Base-by-base conservation (phyloP, 1,140 invertebrate genomes). In the Lanistes nyassanus region DNA sequence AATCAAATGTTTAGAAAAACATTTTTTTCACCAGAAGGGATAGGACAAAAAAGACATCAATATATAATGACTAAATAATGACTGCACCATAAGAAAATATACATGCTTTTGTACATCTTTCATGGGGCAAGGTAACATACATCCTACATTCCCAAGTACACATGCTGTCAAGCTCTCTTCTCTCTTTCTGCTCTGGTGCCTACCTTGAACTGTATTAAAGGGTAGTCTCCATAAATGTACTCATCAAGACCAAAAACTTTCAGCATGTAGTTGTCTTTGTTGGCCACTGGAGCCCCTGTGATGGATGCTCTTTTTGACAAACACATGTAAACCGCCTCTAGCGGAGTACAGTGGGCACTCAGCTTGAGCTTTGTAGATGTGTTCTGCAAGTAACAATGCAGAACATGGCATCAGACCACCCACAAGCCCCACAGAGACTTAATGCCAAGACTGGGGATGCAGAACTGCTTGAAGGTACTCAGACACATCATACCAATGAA, bases 181-280 rank as follows among this genome's bases (percentile, higher is more conserved):
- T n/a, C n/a, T n/a, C n/a, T n/a, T n/a, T n/a, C n/a, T n/a, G n/a
- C n/a, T n/a, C n/a, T n/a, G 19, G 5, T 62, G 0, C 58, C 39
- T 39, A 82, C 81, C 79, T 82, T 82, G 62, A 79, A 82, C 62
- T 80, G 81, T 29, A 77, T 77, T 9, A 82, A 67, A 6, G 75
- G 76, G 55, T 79, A 76, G 21, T 76, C 68, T 31, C 81, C 81
- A 70, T 80, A 80, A 6, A 82, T 62, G 42, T 77, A 82, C 39
- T 82, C 81, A 51, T 82, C 79, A 19, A 73, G 69, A 0, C 81
- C 81, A 37, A 68, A 75, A 7, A 79, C 77, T 62, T 82, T 82
- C 29, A 82, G 74, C 7, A 82, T 68, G 53, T 79, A 82, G 26
- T 74, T 37, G 7, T 81, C 62, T 21, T 65, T 47, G 42, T 76